A percentile compares a stretch with the other conserved stretches of the same genome.
Evolutionary conservation across 2,888 invertebrate genomes (phyloP).

Genomic region (Agrotis ipsilon): DNA sequence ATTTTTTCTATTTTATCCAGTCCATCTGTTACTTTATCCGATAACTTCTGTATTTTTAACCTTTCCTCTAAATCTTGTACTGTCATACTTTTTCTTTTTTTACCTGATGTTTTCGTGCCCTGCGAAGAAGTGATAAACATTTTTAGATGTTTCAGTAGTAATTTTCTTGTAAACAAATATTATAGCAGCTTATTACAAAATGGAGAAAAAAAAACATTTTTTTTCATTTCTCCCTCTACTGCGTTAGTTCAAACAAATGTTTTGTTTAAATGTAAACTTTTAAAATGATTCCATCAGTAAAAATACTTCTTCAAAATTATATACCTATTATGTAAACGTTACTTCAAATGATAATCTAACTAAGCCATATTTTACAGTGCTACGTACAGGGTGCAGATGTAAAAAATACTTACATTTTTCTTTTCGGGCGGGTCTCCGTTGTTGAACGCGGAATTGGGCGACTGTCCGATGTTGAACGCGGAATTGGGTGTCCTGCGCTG

Average conservation of each 20-base stretch:
- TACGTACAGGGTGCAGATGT: too few species aligned
- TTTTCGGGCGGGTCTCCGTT: neutral
- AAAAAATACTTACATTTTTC: neutral
- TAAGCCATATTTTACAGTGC: too few species aligned
- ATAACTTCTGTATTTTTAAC: neutral
- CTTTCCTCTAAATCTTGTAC: constrained; percentile 6
- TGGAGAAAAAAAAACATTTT: neutral
- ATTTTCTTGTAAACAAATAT: neutral
- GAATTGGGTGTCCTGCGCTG: neutral
- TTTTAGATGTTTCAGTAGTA: neutral
- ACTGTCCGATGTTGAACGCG: neutral
- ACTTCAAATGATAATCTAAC: too few species aligned
- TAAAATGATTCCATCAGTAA: too few species aligned
- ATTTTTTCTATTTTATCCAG: neutral
- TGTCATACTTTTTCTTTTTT: constrained; percentile 21
- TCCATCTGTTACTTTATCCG: neutral
- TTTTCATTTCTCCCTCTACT: neutral
- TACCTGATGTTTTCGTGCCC: constrained; percentile 17
- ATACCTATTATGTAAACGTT: too few species aligned
- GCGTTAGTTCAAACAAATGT: too few species aligned
- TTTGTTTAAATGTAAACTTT: too few species aligned
- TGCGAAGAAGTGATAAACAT: constrained; percentile 24
- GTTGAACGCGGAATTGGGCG: too few species aligned
- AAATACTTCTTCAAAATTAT: too few species aligned
- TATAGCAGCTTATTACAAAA: neutral